Conservation (phyloP, 37 sponge, comb jelly and placozoan species). For the Halisarca cf. caerulea region DNA sequence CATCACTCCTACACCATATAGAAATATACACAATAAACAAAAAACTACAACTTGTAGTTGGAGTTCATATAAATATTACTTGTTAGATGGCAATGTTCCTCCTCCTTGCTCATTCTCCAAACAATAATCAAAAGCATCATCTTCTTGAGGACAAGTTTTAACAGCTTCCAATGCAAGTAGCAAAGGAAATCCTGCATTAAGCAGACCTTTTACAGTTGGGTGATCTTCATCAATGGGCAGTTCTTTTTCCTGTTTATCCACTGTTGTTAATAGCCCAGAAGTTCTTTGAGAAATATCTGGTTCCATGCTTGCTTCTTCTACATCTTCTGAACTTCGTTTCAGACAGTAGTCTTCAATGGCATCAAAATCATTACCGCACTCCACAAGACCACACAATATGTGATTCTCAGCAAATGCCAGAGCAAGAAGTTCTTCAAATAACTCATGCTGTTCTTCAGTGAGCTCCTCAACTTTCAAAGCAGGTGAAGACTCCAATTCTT, state of each 20-base stretch:
- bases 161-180: slow-evolving; percentile 14
- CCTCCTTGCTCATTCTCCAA: neutral
- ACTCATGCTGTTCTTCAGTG: neutral
- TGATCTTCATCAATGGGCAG: neutral
- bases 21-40: too few relatives aligned
- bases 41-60: too few relatives aligned
- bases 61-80: too few relatives aligned
- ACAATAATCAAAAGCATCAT: slow-evolving; percentile 11
- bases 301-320: neutral
- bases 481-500: neutral
- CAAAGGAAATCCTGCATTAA: slow-evolving; percentile 6
- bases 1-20: neutral
- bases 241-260: too few relatives aligned
- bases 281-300: neutral
- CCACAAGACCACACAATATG: neutral
- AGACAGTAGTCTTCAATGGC: neutral
- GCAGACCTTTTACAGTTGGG: neutral
- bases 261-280: too few relatives aligned
- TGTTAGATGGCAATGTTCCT: too few relatives aligned
- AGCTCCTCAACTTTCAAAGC: neutral
- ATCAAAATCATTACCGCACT: neutral
- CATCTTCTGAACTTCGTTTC: neutral
- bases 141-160: neutral
- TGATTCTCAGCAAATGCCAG: neutral
- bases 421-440: neutral